A percentile compares a stretch with the other conserved stretches of the same genome.
phyloP scores from a whole-genome alignment of 2,888 invertebrate genomes.

The Margaritifera margaritifera region DNA sequence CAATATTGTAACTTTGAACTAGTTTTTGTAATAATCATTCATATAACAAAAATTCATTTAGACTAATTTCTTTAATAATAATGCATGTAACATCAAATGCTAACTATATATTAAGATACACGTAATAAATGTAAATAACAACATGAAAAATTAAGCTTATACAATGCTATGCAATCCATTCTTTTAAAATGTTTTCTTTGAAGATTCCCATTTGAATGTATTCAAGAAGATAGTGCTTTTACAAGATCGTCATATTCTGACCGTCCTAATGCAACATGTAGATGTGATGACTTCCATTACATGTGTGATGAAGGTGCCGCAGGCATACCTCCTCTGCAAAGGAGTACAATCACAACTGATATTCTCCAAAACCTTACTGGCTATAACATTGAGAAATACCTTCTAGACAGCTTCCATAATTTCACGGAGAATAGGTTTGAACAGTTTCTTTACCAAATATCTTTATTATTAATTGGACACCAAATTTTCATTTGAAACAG shows the following conservation, averaged over 20 bases:
- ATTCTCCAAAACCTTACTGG: slow-evolving; percentile 57
- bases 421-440: slow-evolving; percentile 43
- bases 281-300: slow-evolving; percentile 42
- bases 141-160: too few species aligned
- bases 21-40: too few species aligned
- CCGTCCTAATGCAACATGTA: slow-evolving; percentile 30
- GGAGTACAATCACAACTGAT: slow-evolving; percentile 43
- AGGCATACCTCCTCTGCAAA: slow-evolving; percentile 30
- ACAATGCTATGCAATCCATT: not conserved
- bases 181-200: not conserved
- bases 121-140: too few species aligned
- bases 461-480: not conserved
- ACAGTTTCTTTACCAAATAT: not conserved
- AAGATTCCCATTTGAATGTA: slow-evolving; percentile 26
- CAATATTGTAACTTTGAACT: too few species aligned
- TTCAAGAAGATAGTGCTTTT: slow-evolving; percentile 26
- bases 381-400: slow-evolving; percentile 55
- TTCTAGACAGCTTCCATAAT: slow-evolving; percentile 59
- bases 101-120: too few species aligned
- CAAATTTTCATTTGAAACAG: too few species aligned
- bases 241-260: slow-evolving; percentile 2
- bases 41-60: too few species aligned
- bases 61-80: too few species aligned
- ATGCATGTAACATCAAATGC: too few species aligned
- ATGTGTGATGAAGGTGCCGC: slow-evolving; percentile 36